Conservation (phyloP, 2,113 vertebrate species). For the Erythrolamprus reginae region DNA sequence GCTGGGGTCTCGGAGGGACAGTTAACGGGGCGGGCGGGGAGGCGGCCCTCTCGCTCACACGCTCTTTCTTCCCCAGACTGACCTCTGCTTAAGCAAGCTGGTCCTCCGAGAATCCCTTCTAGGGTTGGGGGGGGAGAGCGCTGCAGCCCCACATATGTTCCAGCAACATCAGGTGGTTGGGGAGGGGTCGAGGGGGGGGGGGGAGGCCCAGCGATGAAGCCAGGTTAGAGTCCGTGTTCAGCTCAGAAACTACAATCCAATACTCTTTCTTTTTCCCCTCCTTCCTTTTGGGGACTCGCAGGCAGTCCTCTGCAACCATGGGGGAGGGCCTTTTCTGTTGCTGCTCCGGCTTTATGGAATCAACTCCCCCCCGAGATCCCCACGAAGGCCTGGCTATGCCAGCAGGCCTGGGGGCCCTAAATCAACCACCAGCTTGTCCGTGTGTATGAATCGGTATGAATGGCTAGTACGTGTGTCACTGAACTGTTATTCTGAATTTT, state of each 20-base stretch:
- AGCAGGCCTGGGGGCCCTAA: too few relatives aligned
- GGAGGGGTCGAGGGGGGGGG: too few relatives aligned
- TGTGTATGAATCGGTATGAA: too few relatives aligned
- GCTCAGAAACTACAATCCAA: not conserved
- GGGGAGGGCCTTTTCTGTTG: too few relatives aligned
- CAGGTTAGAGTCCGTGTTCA: not conserved
- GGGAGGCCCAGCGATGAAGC: not conserved
- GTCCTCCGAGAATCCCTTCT: constrained; percentile 20
- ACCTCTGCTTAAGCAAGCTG: constrained; percentile 26
- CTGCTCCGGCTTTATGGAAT: too few relatives aligned
- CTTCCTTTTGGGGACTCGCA: not conserved
- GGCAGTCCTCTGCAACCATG: too few relatives aligned
- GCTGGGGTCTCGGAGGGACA: constrained; percentile 44
- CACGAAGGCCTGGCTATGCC: too few relatives aligned
- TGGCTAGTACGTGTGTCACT: too few relatives aligned
- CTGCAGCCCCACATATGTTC: not conserved
- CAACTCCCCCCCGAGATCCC: too few relatives aligned
- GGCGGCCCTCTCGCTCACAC: constrained; percentile 44
- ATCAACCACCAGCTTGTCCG: too few relatives aligned
- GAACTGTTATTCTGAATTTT: too few relatives aligned
- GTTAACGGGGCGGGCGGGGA: constrained; percentile 21
- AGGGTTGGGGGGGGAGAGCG: not conserved
- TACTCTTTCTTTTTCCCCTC: not conserved
- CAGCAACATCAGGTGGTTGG: not conserved
- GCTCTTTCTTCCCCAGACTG: constrained; percentile 38